Percentiles rank a stretch among this genome's conserved stretches.
Conservation (phyloP, 1,140 invertebrate genomes). For the Scaptomyza hsui region DNA sequence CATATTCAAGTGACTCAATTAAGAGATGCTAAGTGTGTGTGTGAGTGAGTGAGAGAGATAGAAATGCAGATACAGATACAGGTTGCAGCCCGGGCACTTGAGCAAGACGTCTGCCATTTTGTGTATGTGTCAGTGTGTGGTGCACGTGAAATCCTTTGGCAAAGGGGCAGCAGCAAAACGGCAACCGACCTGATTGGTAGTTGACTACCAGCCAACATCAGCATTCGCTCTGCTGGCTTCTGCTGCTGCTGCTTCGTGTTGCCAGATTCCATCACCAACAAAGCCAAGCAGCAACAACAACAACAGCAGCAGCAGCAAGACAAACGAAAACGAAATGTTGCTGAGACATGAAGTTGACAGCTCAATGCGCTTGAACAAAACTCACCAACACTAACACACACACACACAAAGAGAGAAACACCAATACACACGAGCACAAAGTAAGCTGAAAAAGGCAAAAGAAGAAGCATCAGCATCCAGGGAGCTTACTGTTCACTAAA, state of each 20-base stretch:
- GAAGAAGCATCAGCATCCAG: constrained; percentile 28
- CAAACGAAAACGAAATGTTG: constrained; percentile 79
- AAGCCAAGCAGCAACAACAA: constrained; percentile 47
- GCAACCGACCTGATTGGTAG: constrained; percentile 79
- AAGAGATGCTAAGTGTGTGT: constrained; percentile 36
- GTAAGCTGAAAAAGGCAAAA: constrained; percentile 41
- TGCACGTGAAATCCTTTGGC: constrained; percentile 78
- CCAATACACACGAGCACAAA: constrained; percentile 28
- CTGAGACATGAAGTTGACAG: constrained; percentile 82
- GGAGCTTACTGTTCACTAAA: constrained; percentile 12
- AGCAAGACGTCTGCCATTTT: constrained; percentile 78
- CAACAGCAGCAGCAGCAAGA: constrained; percentile 45
- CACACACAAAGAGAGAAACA: constrained; percentile 20
- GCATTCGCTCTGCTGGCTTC: constrained; percentile 51
- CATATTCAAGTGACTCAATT: constrained; percentile 81
- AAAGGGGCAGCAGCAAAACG: constrained; percentile 53
- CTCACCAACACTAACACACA: constrained; percentile 33
- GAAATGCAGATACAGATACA: constrained; percentile 43
- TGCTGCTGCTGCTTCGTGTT: constrained; percentile 30
- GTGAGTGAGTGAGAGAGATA: constrained; percentile 13
- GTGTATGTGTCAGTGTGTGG: constrained; percentile 31
- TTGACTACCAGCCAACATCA: constrained; percentile 56
- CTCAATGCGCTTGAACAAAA: constrained; percentile 81
- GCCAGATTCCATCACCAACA: constrained; percentile 75
- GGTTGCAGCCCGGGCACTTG: constrained; percentile 59